These are phyloP conservation scores for Chelonoidis abingdonii DNA, from an alignment of 2,113 vertebrate species.

Conservation along the genomic window DNA sequence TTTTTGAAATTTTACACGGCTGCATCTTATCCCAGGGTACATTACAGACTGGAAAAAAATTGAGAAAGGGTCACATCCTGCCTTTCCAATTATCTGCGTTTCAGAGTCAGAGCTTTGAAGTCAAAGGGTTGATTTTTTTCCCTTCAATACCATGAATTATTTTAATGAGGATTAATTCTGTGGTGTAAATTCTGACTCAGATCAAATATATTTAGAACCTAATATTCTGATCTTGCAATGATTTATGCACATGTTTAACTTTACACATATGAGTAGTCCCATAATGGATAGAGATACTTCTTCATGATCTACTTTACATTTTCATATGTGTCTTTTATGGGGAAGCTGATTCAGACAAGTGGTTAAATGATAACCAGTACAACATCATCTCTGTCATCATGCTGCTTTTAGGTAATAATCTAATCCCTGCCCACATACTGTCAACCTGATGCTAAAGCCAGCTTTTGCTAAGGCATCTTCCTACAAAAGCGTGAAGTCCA, in stretches of 20 bases:
- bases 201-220: not conserved
- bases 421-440: not conserved
- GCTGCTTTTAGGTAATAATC: not conserved
- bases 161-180: not conserved
- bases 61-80: not conserved
- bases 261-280: not conserved
- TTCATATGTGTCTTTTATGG: not conserved
- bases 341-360: not conserved
- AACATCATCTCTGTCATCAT: not conserved
- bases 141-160: not conserved
- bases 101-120: not conserved
- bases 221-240: not conserved
- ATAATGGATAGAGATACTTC: not conserved
- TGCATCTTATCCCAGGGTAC: not conserved
- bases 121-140: not conserved
- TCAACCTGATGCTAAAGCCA: not conserved
- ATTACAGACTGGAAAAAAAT: not conserved
- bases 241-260: not conserved
- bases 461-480: not conserved
- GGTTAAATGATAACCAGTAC: not conserved
- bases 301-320: not conserved
- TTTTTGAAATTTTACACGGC: not conserved
- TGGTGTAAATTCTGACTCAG: not conserved
- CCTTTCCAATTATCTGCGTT: constrained; percentile 11
- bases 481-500: not conserved